phyloP scores from a whole-genome alignment of 2,888 invertebrate species.

The Lymantria dispar region DNA sequence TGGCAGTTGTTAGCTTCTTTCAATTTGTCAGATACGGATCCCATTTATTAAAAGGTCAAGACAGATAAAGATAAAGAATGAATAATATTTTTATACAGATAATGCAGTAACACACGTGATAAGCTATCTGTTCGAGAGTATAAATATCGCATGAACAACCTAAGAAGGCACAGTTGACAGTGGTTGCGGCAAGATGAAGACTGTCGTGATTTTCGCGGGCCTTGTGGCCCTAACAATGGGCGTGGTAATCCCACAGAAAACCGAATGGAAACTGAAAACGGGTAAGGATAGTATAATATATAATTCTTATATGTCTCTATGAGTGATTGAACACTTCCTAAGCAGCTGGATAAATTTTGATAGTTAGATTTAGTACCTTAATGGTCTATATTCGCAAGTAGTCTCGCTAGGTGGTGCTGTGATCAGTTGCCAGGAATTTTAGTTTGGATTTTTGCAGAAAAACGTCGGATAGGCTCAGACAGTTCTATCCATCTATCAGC shows the following conservation, averaged over 20 bases:
- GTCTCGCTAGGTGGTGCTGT: no score
- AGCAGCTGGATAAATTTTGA: no score
- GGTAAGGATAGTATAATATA: slow-evolving; percentile 9
- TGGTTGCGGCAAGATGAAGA: slow-evolving; percentile 49
- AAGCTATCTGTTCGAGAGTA: slow-evolving; percentile 4
- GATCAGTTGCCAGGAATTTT: no score
- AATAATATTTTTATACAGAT: slow-evolving; percentile 22
- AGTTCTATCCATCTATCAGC: no score
- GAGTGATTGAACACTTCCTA: no score
- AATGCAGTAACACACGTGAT: background rate
- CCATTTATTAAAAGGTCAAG: slow-evolving; percentile 20
- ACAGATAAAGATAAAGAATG: slow-evolving; percentile 25
- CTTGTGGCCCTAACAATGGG: slow-evolving; percentile 48
- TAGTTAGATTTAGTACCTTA: no score
- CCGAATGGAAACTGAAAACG: slow-evolving; percentile 29
- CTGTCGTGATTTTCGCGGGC: slow-evolving; percentile 52
- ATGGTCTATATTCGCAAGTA: no score
- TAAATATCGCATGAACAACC: slow-evolving; percentile 9
- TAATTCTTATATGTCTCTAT: no score
- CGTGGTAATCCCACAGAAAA: slow-evolving; percentile 21
- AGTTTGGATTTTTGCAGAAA: no score
- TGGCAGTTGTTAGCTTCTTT: background rate
- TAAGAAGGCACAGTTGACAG: slow-evolving; percentile 37
- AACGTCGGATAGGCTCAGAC: no score
- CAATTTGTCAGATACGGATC: slow-evolving; percentile 1